Conservation (phyloP, 2,888 invertebrate species). For the Tetanocera ferruginea region DNA sequence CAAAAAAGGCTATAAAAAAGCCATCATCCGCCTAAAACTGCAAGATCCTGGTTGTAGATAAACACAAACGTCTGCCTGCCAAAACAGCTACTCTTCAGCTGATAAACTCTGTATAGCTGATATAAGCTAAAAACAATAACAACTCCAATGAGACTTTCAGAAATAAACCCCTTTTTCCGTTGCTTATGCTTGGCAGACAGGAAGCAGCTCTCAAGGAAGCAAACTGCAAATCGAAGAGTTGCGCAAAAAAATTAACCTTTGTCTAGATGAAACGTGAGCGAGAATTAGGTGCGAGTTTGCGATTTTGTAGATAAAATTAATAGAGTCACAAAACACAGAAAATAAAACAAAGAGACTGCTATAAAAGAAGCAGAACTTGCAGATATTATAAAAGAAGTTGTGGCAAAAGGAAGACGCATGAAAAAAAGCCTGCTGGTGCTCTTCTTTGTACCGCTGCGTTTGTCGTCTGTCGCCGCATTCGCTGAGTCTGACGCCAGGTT, state of each 20-base stretch:
- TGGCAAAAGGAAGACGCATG: neutral
- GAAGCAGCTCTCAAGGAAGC: constrained; percentile 27
- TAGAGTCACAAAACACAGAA: neutral
- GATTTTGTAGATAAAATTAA: constrained; percentile 49
- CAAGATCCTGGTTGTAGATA: constrained; percentile 2
- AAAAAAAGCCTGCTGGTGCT: neutral
- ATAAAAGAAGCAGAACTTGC: constrained; percentile 34
- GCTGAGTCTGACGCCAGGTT: neutral
- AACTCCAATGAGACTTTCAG: neutral
- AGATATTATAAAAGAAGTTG: neutral
- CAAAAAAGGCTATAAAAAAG: neutral
- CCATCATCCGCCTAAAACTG: neutral
- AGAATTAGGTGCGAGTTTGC: constrained; percentile 65
- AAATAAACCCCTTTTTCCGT: neutral
- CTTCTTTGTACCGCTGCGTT: neutral
- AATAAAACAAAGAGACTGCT: neutral
- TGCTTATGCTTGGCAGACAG: constrained; percentile 13
- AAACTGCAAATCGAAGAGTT: neutral
- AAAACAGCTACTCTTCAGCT: neutral
- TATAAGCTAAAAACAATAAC: neutral
- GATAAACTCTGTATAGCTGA: too few relatives aligned
- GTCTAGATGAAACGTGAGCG: constrained; percentile 30
- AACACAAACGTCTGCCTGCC: neutral
- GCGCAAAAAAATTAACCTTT: constrained; percentile 9
- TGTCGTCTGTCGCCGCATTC: neutral